Evolutionary conservation across 2,113 vertebrate species (phyloP), one percentile per base, ranked within the genome.

Genomic region (Echinops telfairi): DNA sequence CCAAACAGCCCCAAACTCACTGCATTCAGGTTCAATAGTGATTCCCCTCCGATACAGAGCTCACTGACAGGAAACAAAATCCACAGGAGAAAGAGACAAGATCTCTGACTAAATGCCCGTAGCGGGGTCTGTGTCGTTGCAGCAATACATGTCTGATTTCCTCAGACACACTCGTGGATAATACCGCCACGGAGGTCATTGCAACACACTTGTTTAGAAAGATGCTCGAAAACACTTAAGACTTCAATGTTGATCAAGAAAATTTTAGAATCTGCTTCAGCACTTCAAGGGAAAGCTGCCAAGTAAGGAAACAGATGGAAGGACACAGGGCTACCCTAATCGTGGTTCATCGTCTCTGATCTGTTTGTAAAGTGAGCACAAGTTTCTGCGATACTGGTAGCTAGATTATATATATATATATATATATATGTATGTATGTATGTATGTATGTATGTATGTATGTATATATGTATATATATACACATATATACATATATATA

Each of bases 351-450:
- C 92, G 95, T 2, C 38, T 96, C 78, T 47, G 88, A 93, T 97
- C 97, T 98, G 92, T 95, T 97, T 98, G 97, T 87, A 94, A 96
- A 97, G 68, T 82, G 93, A 97, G 86, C n/a, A 85, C 62, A 96
- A 96, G 94, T 96, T 98, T 97, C 93, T 92, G 68, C 93, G 97
- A 94, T 88, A 94, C 92, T 66, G 89, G 96, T 97, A 96, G 95
- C 91, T 82, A 73, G 93, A 62, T 92, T 22, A 53, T 53, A 40
- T 40, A 40, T 40, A 40, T 40, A 40, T 40, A 40, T 40, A 40
- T 40, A 40, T 40, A 40, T 40, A 40, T 40, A n/a, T n/a, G n/a
- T n/a, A n/a, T n/a, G n/a, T n/a, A n/a, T n/a, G n/a, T n/a, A n/a
- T n/a, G n/a, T n/a, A n/a, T n/a, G n/a, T n/a, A n/a, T n/a, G n/a